Percentiles rank a stretch among this genome's conserved stretches.
These are phyloP conservation scores for Mesorhabditis sp. DNA, from an alignment of 2,888 invertebrate genomes.

Conservation along the genomic window DNA sequence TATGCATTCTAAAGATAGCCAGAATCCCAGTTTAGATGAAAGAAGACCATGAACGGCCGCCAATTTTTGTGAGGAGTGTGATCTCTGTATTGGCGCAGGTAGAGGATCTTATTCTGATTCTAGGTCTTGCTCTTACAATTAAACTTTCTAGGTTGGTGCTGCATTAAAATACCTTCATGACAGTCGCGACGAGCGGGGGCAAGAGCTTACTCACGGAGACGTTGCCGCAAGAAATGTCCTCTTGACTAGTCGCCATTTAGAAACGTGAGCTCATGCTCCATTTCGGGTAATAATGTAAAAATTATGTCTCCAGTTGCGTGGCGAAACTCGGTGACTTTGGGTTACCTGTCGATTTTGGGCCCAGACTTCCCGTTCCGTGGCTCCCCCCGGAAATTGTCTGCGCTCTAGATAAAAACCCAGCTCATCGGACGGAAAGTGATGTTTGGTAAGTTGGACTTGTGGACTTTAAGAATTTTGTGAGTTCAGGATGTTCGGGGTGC, in stretches of 20 bases:
- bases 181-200: slow-evolving; percentile 36
- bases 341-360: slow-evolving; percentile 42
- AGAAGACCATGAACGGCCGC: slow-evolving; percentile 38
- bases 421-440: slow-evolving; percentile 51
- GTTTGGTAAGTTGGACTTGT: slow-evolving; percentile 37
- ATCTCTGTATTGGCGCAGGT: slow-evolving; percentile 42
- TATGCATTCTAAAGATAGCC: slow-evolving; percentile 13
- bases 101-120: slow-evolving; percentile 7
- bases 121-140: neutral
- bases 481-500: slow-evolving; percentile 52
- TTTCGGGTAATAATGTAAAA: neutral
- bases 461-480: neutral
- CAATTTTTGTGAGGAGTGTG: slow-evolving; percentile 45
- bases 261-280: slow-evolving; percentile 19
- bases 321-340: slow-evolving; percentile 56
- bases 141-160: slow-evolving; percentile 24
- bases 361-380: slow-evolving; percentile 51
- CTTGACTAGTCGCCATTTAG: slow-evolving; percentile 39
- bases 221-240: slow-evolving; percentile 52
- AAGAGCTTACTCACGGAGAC: slow-evolving; percentile 52
- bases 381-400: slow-evolving; percentile 51
- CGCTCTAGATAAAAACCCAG: slow-evolving; percentile 37
- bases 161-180: slow-evolving; percentile 52
- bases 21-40: slow-evolving; percentile 25
- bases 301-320: slow-evolving; percentile 27